Evolutionary conservation across 2,113 vertebrate genomes (phyloP).

Genomic region (Rhabdornis inornatus): DNA sequence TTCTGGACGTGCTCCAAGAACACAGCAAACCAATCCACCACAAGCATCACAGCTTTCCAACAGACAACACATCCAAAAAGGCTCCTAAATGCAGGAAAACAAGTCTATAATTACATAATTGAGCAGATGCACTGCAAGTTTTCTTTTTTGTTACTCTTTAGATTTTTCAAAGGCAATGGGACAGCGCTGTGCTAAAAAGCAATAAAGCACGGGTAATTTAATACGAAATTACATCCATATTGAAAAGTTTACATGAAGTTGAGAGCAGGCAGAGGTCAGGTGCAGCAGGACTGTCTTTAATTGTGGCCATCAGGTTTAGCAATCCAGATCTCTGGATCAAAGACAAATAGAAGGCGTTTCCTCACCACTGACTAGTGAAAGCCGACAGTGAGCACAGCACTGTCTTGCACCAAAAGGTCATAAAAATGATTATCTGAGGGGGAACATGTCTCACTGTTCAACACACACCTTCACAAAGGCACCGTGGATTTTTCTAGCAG

Average conservation of each 20-base stretch:
- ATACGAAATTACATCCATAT: conserved; percentile 93
- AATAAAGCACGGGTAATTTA: conserved; percentile 92
- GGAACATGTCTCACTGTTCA: conserved; percentile 37
- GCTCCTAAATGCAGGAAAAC: conserved; percentile 73
- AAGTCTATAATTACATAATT: conserved; percentile 76
- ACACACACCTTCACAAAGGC: conserved; percentile 36
- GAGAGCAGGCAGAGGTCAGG: conserved; percentile 82
- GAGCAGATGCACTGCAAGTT: conserved; percentile 75
- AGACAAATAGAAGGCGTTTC: conserved; percentile 76
- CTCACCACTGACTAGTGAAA: conserved; percentile 66
- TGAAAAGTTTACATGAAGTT: conserved; percentile 91
- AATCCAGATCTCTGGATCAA: conserved; percentile 77
- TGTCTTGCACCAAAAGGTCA: conserved; percentile 73
- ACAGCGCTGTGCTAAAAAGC: conserved; percentile 83
- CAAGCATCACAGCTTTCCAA: conserved; percentile 10
- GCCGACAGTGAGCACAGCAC: conserved; percentile 68
- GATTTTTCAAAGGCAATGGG: conserved; percentile 78
- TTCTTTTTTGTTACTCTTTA: conserved; percentile 76
- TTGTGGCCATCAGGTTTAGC: conserved; percentile 80
- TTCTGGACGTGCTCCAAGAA: not conserved
- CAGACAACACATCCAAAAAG: conserved; percentile 55
- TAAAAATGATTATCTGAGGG: conserved; percentile 60
- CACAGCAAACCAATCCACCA: not conserved
- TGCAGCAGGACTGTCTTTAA: conserved; percentile 81
- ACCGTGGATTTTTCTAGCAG: not conserved